Conservation (phyloP, 2,113 vertebrate species). For the Antigone vipio region DNA sequence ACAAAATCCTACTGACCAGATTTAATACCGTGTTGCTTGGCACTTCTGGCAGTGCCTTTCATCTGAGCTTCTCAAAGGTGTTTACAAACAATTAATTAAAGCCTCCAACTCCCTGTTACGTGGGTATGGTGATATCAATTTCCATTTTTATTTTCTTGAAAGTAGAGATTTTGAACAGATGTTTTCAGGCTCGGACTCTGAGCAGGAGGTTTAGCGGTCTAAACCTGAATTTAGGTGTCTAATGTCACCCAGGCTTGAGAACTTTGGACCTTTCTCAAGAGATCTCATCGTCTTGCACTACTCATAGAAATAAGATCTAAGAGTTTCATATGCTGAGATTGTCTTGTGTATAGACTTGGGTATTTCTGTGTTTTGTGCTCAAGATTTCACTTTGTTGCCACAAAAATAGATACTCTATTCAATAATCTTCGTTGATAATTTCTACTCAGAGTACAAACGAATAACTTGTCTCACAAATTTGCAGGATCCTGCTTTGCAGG, state of each 20-base stretch:
- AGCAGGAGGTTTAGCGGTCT: neutral
- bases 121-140: neutral
- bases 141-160: neutral
- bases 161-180: neutral
- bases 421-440: neutral
- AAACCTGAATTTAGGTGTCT: neutral
- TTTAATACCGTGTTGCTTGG: neutral
- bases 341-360: neutral
- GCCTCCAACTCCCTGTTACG: neutral
- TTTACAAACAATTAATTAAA: constrained; percentile 50
- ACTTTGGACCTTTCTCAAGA: neutral
- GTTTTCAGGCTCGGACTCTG: neutral
- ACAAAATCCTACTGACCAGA: neutral
- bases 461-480: neutral
- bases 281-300: neutral
- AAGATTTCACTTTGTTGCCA: neutral
- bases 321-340: neutral
- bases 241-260: neutral
- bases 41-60: neutral
- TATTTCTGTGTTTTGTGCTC: neutral
- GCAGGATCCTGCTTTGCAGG: constrained; percentile 89
- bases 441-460: neutral
- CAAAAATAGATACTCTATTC: neutral
- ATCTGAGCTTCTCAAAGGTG: neutral
- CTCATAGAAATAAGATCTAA: neutral